Conservation (phyloP, 2,888 invertebrate genomes). For the Ctenicera cuprea region DNA sequence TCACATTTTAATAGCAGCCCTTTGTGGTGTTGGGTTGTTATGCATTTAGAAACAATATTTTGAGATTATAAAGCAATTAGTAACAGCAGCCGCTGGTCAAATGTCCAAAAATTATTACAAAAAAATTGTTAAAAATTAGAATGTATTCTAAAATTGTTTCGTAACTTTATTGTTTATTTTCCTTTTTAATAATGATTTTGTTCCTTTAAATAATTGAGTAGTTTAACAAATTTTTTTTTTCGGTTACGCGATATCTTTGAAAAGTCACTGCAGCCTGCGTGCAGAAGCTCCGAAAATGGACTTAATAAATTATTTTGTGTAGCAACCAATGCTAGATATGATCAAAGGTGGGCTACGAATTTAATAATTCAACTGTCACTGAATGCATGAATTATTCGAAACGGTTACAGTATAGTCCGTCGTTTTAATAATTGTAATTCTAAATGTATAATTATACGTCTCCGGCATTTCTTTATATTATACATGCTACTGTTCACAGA, state of each 20-base stretch:
- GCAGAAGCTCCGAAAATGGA: slow-evolving; percentile 49
- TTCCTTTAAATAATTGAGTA: too few relatives aligned
- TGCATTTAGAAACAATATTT: too few relatives aligned
- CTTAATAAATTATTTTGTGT: slow-evolving; percentile 51
- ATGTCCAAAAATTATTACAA: too few relatives aligned
- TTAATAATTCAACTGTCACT: slow-evolving; percentile 61
- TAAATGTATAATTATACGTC: slow-evolving; percentile 72
- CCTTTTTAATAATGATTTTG: too few relatives aligned
- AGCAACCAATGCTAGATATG: slow-evolving; percentile 51
- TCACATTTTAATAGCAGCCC: too few relatives aligned
- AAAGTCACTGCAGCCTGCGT: slow-evolving; percentile 39
- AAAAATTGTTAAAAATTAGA: too few relatives aligned
- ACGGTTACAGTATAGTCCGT: slow-evolving; percentile 63
- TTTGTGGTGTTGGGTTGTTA: too few relatives aligned
- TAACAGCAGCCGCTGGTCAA: too few relatives aligned
- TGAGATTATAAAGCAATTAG: too few relatives aligned
- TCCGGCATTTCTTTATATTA: slow-evolving; percentile 69
- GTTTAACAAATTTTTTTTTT: too few relatives aligned
- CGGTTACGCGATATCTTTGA: neutral
- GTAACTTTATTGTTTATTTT: too few relatives aligned
- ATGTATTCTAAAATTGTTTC: too few relatives aligned
- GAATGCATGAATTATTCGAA: slow-evolving; percentile 60
- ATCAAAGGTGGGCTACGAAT: slow-evolving; percentile 53
- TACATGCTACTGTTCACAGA: slow-evolving; percentile 71
- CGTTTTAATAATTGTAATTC: slow-evolving; percentile 72